Conservation (phyloP, 2,797 vertebrate genomes). For the Poliocrania exsul region DNA sequence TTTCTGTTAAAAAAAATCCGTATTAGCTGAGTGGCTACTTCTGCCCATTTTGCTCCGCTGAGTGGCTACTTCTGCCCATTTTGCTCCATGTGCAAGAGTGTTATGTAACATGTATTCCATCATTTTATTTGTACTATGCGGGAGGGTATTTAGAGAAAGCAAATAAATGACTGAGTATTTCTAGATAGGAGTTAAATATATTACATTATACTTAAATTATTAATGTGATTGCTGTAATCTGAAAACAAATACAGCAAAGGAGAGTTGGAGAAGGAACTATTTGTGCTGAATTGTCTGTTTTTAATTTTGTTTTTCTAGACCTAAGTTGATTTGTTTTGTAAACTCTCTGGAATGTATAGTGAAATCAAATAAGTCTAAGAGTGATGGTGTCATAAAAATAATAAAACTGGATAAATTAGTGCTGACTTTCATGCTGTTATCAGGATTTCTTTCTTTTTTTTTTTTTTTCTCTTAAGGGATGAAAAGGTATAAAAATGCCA, state of each 20-base stretch:
- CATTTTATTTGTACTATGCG: not conserved
- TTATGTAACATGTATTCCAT: not conserved
- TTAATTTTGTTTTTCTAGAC: not conserved
- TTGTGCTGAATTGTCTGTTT: fast-evolving
- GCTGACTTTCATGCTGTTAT: not conserved
- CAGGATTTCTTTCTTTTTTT: not conserved
- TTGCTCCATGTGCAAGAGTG: not conserved
- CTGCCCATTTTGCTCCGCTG: not conserved
- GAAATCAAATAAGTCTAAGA: not conserved
- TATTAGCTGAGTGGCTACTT: not conserved
- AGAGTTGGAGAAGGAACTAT: not conserved
- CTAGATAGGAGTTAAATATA: not conserved
- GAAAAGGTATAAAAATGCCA: not conserved
- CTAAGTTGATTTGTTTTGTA: not conserved
- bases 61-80: not conserved
- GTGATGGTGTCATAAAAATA: not conserved
- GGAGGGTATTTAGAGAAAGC: not conserved
- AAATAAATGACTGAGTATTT: not conserved
- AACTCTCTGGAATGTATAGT: not conserved
- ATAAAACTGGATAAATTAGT: not conserved
- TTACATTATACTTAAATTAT: not conserved
- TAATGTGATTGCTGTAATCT: not conserved
- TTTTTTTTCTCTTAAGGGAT: not conserved
- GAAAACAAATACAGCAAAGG: not conserved
- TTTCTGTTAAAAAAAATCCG: not conserved